These are phyloP conservation scores for Iphiclides podalirius DNA, from an alignment of 2,888 invertebrate genomes.

Conservation along the genomic window DNA sequence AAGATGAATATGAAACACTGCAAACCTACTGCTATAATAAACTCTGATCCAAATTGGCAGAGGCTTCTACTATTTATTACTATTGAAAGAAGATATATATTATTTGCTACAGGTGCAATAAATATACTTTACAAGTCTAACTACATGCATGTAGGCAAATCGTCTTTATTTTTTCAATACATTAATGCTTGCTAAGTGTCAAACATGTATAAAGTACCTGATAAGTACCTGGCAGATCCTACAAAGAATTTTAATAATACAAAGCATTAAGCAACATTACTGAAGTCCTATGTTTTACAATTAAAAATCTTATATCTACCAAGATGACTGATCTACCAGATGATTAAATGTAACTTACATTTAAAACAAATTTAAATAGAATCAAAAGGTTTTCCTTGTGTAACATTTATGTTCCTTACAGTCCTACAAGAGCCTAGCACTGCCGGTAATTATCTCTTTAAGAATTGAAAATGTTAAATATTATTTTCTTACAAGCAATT, in stretches of 20 bases:
- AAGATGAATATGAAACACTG: constrained; percentile 31
- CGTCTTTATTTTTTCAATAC: background rate
- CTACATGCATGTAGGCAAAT: constrained; percentile 1
- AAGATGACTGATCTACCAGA: too few species aligned
- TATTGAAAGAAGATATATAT: constrained; percentile 11
- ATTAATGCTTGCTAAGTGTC: background rate
- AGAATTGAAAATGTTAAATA: background rate
- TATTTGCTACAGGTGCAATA: constrained; percentile 4
- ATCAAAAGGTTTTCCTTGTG: background rate
- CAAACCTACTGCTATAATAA: constrained; percentile 2
- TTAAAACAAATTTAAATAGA: background rate
- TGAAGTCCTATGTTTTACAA: background rate
- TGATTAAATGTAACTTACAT: too few species aligned
- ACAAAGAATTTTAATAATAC: constrained; percentile 21
- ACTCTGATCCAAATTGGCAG: constrained; percentile 10
- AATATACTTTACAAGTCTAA: background rate
- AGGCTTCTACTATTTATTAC: constrained; percentile 26
- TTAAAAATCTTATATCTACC: background rate
- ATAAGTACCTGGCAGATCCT: constrained; percentile 18
- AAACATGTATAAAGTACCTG: constrained; percentile 11
- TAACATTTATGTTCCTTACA: constrained; percentile 1
- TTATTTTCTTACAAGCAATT: background rate
- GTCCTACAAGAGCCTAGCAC: background rate
- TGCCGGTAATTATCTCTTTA: background rate
- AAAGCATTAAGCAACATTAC: background rate